A percentile compares a stretch with the other conserved stretches of the same genome.
Evolutionary conservation across 2,113 vertebrate genomes (phyloP).

Genomic region (Lanius ludovicianus): DNA sequence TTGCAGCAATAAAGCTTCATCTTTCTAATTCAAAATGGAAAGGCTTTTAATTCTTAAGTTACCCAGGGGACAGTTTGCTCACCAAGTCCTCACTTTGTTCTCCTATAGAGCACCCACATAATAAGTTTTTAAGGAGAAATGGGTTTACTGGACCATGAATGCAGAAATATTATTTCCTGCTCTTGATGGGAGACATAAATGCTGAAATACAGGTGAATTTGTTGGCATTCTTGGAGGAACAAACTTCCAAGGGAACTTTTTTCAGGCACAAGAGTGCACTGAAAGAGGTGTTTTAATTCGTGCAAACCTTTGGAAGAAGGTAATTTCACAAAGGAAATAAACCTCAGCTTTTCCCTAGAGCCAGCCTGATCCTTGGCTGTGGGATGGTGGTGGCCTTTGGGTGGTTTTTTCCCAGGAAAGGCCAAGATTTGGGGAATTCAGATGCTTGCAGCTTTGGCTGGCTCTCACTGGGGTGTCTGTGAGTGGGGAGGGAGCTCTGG

Average conservation of each 20-base stretch:
- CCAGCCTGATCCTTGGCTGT: background rate
- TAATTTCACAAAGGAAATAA: background rate
- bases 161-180: background rate
- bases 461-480: background rate
- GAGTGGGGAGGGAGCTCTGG: background rate
- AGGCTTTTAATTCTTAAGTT: conserved; percentile 52
- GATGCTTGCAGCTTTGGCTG: background rate
- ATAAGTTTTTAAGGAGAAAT: conserved; percentile 11
- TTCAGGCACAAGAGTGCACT: background rate
- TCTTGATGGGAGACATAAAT: background rate
- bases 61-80: background rate
- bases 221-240: background rate
- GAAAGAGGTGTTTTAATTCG: background rate
- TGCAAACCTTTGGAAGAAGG: background rate
- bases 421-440: background rate
- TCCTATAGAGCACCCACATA: background rate
- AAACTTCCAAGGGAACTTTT: background rate
- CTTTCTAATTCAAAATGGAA: conserved; percentile 47
- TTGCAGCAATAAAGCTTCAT: conserved; percentile 11
- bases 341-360: background rate
- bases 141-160: background rate
- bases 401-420: background rate
- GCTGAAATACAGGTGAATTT: background rate
- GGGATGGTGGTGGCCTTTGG: background rate
- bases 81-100: background rate